A percentile compares a stretch with the other conserved stretches of the same genome.
These are phyloP conservation scores for Picathartes gymnocephalus DNA, from an alignment of 2,113 vertebrate species.

Conservation along the genomic window DNA sequence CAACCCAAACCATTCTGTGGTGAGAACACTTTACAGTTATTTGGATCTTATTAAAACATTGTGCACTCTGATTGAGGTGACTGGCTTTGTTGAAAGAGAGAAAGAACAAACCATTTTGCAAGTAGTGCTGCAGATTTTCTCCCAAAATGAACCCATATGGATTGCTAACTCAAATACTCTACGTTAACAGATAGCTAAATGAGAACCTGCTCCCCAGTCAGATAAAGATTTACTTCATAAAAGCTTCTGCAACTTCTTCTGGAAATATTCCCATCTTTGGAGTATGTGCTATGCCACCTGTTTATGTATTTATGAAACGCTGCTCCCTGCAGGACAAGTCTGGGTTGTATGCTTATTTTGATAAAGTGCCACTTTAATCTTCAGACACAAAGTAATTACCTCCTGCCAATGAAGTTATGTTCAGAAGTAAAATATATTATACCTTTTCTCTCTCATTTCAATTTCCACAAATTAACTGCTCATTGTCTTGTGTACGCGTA, in stretches of 20 bases:
- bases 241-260: constrained; percentile 32
- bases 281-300: constrained; percentile 17
- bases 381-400: constrained; percentile 27
- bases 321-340: constrained; percentile 50
- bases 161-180: constrained; percentile 9
- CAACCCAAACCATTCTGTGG: not conserved
- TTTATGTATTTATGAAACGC: constrained; percentile 47
- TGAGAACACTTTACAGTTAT: not conserved
- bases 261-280: constrained; percentile 47
- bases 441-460: not conserved
- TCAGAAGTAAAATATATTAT: not conserved
- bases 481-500: not conserved
- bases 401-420: constrained; percentile 4
- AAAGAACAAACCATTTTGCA: not conserved
- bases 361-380: constrained; percentile 45
- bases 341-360: constrained; percentile 55
- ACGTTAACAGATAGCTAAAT: constrained; percentile 12
- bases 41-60: not conserved
- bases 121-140: not conserved
- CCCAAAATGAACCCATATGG: not conserved
- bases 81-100: not conserved
- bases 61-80: not conserved
- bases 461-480: not conserved
- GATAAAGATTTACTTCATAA: constrained; percentile 46
- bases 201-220: constrained; percentile 28